phyloP scores from a whole-genome alignment of 1,140 invertebrate species.

The Bombus sylvicola region DNA sequence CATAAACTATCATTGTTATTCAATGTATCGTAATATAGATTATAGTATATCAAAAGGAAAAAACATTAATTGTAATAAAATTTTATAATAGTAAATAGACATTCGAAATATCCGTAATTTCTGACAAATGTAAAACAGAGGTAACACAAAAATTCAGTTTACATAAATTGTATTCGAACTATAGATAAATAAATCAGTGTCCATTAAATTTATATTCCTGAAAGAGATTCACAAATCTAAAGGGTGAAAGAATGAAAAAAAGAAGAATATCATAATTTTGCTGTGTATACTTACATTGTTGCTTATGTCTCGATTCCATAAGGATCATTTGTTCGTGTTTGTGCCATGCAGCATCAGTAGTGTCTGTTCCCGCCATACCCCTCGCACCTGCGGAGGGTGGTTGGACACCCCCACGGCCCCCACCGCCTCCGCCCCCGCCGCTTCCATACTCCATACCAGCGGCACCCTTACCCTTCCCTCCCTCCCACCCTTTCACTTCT shows the following conservation, averaged over 20 bases:
- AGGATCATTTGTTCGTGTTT: constrained; percentile 82
- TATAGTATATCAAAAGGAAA: not conserved
- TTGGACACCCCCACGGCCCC: constrained; percentile 79
- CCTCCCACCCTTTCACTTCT: constrained; percentile 73
- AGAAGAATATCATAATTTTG: constrained; percentile 25
- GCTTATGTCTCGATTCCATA: constrained; percentile 82
- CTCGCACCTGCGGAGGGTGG: constrained; percentile 76
- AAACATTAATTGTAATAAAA: not conserved
- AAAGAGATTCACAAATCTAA: not conserved
- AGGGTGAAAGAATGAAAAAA: not conserved
- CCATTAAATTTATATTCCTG: not conserved
- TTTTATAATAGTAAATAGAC: not conserved
- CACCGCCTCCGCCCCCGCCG: constrained; percentile 76
- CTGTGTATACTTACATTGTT: constrained; percentile 76
- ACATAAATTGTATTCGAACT: not conserved
- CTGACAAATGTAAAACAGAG: not conserved
- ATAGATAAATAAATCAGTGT: not conserved
- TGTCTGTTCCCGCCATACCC: constrained; percentile 79
- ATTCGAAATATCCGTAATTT: not conserved
- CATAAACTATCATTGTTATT: not conserved
- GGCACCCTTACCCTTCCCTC: constrained; percentile 66
- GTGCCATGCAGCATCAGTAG: constrained; percentile 81
- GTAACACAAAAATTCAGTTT: not conserved
- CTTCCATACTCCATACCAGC: constrained; percentile 80
- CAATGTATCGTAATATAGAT: not conserved